Percentiles rank a stretch among this genome's conserved stretches.
These are phyloP conservation scores for Ecdyonurus torrentis DNA, from an alignment of 2,888 invertebrate species.

Conservation along the genomic window DNA sequence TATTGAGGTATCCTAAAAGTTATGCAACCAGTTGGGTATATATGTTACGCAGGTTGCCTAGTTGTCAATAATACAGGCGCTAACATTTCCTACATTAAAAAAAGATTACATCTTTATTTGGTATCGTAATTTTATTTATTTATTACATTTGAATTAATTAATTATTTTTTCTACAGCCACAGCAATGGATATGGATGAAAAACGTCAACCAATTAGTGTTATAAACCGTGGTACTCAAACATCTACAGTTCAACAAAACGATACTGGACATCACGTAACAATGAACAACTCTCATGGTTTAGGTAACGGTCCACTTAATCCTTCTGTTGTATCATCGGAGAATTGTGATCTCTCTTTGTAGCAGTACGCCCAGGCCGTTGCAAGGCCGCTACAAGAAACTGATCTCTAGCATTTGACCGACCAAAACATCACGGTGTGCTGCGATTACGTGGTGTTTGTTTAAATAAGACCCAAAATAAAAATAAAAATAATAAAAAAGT, in stretches of 20 bases:
- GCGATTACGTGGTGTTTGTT: not conserved
- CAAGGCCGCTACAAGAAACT: not conserved
- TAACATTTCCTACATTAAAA: no score
- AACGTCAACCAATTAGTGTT: not conserved
- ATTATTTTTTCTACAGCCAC: not conserved
- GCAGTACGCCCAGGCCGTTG: not conserved
- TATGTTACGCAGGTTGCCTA: no score
- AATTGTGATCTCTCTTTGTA: not conserved
- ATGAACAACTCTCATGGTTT: not conserved
- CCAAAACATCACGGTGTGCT: not conserved
- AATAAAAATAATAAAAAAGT: no score
- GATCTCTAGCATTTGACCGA: not conserved
- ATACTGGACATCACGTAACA: not conserved
- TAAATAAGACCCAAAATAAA: no score
- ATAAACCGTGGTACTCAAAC: not conserved
- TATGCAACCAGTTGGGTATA: no score
- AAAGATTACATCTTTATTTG: no score
- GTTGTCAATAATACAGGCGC: no score
- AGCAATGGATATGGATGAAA: not conserved
- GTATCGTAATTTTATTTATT: no score
- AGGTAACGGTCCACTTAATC: not conserved
- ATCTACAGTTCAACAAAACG: not conserved
- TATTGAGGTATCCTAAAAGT: no score
- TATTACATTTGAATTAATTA: not conserved
- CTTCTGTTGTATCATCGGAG: not conserved